Conservation (phyloP, 2,113 vertebrate genomes). For the Glaucidium brasilianum region DNA sequence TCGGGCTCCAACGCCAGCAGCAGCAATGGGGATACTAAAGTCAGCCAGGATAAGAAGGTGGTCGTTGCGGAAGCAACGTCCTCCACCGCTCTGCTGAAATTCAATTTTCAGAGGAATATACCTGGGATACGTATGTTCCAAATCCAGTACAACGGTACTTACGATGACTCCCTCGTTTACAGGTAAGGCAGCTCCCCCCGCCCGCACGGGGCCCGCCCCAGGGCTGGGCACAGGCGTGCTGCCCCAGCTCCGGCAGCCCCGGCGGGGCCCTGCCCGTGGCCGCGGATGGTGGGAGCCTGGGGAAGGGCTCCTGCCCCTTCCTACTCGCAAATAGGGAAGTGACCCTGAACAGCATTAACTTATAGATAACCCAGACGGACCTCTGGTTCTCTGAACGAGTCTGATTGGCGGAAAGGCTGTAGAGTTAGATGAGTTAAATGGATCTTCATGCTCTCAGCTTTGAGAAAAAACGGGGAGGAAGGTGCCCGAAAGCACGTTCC, state of each 20-base stretch:
- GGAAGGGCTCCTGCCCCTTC: neutral
- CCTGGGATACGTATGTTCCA: conserved; percentile 99
- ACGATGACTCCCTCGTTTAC: conserved; percentile 98
- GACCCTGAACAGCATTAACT: neutral
- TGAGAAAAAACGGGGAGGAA: neutral
- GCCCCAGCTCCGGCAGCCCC: neutral
- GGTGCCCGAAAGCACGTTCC: neutral
- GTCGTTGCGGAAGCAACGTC: conserved; percentile 94
- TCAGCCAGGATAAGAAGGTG: conserved; percentile 89
- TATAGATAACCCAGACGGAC: conserved; percentile 5
- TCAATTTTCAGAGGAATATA: conserved; percentile 98
- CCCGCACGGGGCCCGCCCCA: fast-evolving
- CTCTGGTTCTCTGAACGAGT: conserved; percentile 35
- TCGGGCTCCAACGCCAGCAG: conserved; percentile 90
- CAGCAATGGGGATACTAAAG: conserved; percentile 89
- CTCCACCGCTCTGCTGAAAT: conserved; percentile 93
- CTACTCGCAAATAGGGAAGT: neutral
- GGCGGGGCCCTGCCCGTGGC: neutral
- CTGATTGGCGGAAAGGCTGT: conserved; percentile 6
- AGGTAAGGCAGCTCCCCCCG: conserved; percentile 80
- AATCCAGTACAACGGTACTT: conserved; percentile 98
- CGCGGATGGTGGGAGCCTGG: neutral
- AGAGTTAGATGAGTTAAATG: neutral
- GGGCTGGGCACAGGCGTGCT: fast-evolving
- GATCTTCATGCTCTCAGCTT: neutral